These are phyloP conservation scores for Danio choprae DNA, from an alignment of 2,797 vertebrate species.

Conservation along the genomic window DNA sequence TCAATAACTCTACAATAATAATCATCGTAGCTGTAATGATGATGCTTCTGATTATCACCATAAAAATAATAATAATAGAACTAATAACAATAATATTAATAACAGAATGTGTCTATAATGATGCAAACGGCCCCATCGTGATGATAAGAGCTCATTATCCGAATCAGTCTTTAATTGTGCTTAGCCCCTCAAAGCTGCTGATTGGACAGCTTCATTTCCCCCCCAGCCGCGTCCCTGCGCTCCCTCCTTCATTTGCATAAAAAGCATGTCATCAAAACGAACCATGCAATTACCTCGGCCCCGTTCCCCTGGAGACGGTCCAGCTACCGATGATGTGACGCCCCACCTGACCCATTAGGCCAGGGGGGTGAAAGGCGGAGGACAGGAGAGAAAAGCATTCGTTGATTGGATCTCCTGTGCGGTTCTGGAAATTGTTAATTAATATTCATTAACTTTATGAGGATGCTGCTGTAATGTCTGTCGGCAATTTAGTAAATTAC, in stretches of 20 bases:
- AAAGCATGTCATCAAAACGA: conserved; percentile 65
- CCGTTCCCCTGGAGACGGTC: conserved; percentile 55
- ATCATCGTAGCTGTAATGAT: conserved; percentile 54
- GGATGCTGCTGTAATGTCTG: conserved; percentile 24
- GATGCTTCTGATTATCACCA: conserved; percentile 28
- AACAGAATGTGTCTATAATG: conserved; percentile 61
- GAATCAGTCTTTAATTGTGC: conserved; percentile 64
- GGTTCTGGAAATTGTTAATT: conserved; percentile 50
- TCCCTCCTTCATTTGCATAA: conserved; percentile 59
- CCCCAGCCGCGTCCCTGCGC: not conserved
- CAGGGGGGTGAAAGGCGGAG: conserved; percentile 41
- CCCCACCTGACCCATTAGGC: conserved; percentile 58
- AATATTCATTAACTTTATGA: conserved; percentile 45
- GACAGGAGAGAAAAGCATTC: conserved; percentile 40
- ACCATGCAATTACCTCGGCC: conserved; percentile 62
- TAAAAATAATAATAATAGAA: conserved; percentile 55
- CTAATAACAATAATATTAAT: conserved; percentile 59
- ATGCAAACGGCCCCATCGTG: conserved; percentile 56
- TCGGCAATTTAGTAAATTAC: conserved; percentile 34
- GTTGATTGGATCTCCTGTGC: conserved; percentile 59
- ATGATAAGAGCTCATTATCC: conserved; percentile 63
- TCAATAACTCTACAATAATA: conserved; percentile 51
- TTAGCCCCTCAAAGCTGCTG: conserved; percentile 56
- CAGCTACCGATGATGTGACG: conserved; percentile 53
- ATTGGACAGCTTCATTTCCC: conserved; percentile 60